Base-by-base conservation (phyloP, 92 coral and sea anemone genomes). In the Epizoanthus illoricatus region DNA sequence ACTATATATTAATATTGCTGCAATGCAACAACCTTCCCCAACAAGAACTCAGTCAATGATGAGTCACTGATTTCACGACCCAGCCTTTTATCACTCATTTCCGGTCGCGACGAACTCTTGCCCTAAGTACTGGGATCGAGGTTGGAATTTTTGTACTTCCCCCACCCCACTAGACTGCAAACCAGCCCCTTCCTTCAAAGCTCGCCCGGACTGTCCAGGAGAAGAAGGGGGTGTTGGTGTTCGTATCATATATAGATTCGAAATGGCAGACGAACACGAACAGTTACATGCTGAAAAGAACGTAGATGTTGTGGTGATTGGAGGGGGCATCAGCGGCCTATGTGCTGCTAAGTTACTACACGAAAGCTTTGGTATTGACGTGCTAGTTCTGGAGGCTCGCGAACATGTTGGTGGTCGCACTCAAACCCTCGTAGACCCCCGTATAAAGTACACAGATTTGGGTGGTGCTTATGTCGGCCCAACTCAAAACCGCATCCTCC, bases 391-490 rank as follows among this genome's bases (percentile, higher is more conserved):
- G 7, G 99, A 96, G 76, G 98, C 99, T 3, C 84, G 99, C 45
- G 94, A 96, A 86, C 93, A 98, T 15, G 99, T 96, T 24, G 99
- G 99, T n/a, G 99, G 99, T 9, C 89, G 99, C 72, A 96, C 99
- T 0, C 90, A 96, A 36, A 96, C 99, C 33, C 52, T 91, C 16
- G 90, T 87, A 56, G 94, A 92, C 58, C 85, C 92, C 5, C 88
- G 90, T 70, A 85, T 96, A 63, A 90, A 93, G 40, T 96, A 96
- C 88, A 84, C 86, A 4, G 99, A 96, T 47, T 74, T 96, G 6
- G 99, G 99, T 1, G 99, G 99, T n/a, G 90, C 99, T 0, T 96
- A 96, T 54, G 91, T 93, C 9, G 99, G 98, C 1, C 98, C 99
- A 19, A 96, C 99, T 3, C 99, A 96, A 80, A 84, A 96, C 79